Conservation (phyloP, 2,888 invertebrate genomes). For the Drosophila kuntzei region DNA sequence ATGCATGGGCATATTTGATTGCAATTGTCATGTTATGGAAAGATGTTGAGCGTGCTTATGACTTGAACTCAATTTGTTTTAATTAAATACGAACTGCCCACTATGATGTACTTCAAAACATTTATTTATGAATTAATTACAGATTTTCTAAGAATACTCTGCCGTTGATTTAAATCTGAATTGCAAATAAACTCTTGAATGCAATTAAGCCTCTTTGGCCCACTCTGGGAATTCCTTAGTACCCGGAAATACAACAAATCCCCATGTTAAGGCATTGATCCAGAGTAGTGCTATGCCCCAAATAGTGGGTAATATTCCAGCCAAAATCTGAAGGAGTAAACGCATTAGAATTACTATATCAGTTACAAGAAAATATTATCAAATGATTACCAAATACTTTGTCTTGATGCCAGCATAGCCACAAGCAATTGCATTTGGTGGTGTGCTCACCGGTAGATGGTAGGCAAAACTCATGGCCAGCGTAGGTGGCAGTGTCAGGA, state of each 20-base stretch:
- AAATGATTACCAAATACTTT: constrained; percentile 89
- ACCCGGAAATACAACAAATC: constrained; percentile 50
- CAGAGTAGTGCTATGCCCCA: constrained; percentile 25
- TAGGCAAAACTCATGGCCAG: constrained; percentile 95
- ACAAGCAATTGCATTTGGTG: constrained; percentile 96
- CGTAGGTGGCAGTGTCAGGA: constrained; percentile 94
- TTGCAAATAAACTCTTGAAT: not conserved
- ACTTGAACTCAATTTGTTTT: not conserved
- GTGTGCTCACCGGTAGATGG: constrained; percentile 96
- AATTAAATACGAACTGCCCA: not conserved
- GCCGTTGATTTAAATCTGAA: not conserved
- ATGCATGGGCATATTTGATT: constrained; percentile 18
- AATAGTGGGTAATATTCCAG: constrained; percentile 61
- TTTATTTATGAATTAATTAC: not conserved
- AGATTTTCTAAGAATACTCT: not conserved
- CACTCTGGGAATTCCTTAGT: constrained; percentile 45
- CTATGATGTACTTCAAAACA: not conserved
- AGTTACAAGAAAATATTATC: not conserved
- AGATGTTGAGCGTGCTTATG: not conserved
- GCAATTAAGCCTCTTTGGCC: constrained; percentile 11
- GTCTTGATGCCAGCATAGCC: constrained; percentile 92
- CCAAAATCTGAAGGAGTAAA: constrained; percentile 30
- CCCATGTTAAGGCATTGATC: constrained; percentile 45
- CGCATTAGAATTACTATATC: not conserved
- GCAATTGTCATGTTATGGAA: not conserved